A percentile compares a stretch with the other conserved stretches of the same genome.
Conservation (phyloP, 2,888 invertebrate genomes). For the Scaptomyza caliginosa region DNA sequence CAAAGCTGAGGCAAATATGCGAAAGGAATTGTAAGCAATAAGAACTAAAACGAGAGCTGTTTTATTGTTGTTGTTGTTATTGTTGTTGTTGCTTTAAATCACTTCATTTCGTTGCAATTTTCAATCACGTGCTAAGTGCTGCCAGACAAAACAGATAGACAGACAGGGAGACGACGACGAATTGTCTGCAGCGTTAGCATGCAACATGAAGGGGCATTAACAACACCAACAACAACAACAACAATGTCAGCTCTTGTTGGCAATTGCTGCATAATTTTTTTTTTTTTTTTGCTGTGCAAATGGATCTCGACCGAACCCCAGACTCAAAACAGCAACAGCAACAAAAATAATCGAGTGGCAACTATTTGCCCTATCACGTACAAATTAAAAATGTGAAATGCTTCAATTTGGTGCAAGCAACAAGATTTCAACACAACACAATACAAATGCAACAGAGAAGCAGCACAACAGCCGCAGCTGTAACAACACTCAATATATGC, state of each 20-base stretch:
- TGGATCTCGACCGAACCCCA: conserved; percentile 38
- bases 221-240: conserved; percentile 19
- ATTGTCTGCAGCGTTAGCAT: conserved; percentile 70
- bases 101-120: conserved; percentile 77
- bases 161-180: conserved; percentile 40
- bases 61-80: conserved; percentile 6
- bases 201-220: conserved; percentile 46
- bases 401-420: conserved; percentile 76
- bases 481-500: conserved; percentile 4
- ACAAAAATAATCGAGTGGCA: conserved; percentile 60
- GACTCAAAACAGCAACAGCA: conserved; percentile 10
- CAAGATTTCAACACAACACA: conserved; percentile 52
- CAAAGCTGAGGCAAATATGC: conserved; percentile 26
- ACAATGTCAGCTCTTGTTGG: conserved; percentile 22
- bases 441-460: background rate
- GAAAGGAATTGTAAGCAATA: conserved; percentile 48
- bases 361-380: conserved; percentile 82
- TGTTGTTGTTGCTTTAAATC: conserved; percentile 52
- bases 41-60: conserved; percentile 35
- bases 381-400: conserved; percentile 82
- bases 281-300: conserved; percentile 54
- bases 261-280: conserved; percentile 64
- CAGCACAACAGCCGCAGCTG: conserved; percentile 11
- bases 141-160: conserved; percentile 52
- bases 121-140: conserved; percentile 81